Evolutionary conservation across 2,888 invertebrate species (phyloP).

Genomic region (Geotrupes spiniger): DNA sequence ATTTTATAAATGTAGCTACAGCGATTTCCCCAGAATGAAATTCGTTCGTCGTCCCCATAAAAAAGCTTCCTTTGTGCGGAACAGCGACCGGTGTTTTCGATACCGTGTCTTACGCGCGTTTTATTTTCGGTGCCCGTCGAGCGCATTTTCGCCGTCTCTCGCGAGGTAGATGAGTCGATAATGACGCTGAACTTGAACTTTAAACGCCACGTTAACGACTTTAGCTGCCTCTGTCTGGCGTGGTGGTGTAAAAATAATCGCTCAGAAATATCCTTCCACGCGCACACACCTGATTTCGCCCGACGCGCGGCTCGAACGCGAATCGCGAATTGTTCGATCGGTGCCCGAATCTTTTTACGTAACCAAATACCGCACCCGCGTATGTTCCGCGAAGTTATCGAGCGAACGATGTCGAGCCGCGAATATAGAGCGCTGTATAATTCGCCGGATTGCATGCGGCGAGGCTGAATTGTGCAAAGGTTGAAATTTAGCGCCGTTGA

Average conservation of each 20-base stretch:
- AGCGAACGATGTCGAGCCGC: no score
- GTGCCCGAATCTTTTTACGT: no score
- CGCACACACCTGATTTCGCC: slow-evolving; percentile 4
- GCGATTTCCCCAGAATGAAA: no score
- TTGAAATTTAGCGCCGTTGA: not conserved
- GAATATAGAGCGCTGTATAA: not conserved
- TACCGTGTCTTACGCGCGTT: not conserved
- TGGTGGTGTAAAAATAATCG: slow-evolving; percentile 11
- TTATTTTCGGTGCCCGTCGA: slow-evolving; percentile 1
- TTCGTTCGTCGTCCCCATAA: no score
- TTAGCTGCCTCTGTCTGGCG: slow-evolving; percentile 9
- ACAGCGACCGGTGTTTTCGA: not conserved
- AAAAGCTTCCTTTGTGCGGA: not conserved
- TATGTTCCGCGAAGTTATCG: no score
- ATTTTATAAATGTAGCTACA: no score
- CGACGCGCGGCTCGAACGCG: no score
- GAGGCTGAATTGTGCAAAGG: not conserved
- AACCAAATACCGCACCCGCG: not conserved
- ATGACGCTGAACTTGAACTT: slow-evolving; percentile 5
- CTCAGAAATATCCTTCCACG: slow-evolving; percentile 9
- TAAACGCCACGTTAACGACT: slow-evolving; percentile 5
- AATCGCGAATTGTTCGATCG: no score
- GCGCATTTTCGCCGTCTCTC: no score
- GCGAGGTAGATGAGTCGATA: slow-evolving; percentile 6
- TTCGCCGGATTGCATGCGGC: not conserved